Evolutionary conservation across 2,888 invertebrate species (phyloP), one percentile per base, ranked within the genome.

Genomic region (Drosophila fungiperda): DNA sequence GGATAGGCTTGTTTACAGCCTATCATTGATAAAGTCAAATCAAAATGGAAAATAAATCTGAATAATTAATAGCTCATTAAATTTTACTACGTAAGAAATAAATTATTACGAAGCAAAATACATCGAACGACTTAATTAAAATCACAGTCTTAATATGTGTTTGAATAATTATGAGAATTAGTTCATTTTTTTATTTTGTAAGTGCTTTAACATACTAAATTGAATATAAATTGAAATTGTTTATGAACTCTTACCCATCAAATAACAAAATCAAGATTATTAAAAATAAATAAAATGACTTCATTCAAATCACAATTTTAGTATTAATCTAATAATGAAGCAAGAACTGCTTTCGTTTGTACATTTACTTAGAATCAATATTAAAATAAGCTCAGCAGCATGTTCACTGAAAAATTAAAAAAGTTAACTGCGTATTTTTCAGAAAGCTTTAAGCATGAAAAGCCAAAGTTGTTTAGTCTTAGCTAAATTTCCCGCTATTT

Each of bases 401-500:
- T 2, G 29, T n/a, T 15, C 12, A 15, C 8, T 32, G 12, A 2
- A 33, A 23, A 36, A 48, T 2, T 20, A 38, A 38, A n/a, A n/a
- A 23, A 8, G 17, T 1, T 3, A 26, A 26, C 17, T 15, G 6
- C 20, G 29, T 26, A 42, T 2, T 23, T 32, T 26, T 66, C 29
- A 7, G 2, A 49, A 8, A 65, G 60, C 70, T 57, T 64, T 38
- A 35, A 32, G 45, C 59, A 29, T 12, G 9, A 32, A 8, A 40
- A 65, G 68, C 76, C 62, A 48, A 42, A n/a, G 8, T 58, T 40
- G 5, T 50, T 45, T n/a, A 48, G 61, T 54, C 45, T 54, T 35
- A 17, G 20, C 50, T 45, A 62, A 29, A 75, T 76, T 80, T 79
- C 78, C 78, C 80, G 67, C 29, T 79, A 80, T 80, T 80, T 40